Conservation (phyloP, 2,888 invertebrate genomes). For the Hydrotaea diabolus region DNA sequence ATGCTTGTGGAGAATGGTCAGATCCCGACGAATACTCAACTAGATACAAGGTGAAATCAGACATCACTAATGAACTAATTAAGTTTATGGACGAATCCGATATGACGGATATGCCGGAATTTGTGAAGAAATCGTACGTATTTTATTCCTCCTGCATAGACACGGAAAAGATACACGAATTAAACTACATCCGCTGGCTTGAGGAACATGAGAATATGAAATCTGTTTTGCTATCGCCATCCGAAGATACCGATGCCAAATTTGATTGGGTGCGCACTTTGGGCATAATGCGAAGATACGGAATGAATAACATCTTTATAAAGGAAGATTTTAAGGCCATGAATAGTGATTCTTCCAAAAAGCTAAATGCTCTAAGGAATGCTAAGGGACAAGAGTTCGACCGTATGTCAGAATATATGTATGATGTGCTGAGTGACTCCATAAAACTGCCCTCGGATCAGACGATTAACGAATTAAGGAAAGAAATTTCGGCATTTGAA, state of each 20-base stretch:
- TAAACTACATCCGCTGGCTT: no score
- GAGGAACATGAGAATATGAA: no score
- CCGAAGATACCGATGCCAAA: background rate
- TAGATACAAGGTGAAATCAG: no score
- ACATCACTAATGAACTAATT: no score
- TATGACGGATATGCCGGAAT: no score
- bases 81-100: no score
- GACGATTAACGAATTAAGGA: slow-evolving; percentile 54
- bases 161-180: no score
- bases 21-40: no score
- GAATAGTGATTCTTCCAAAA: slow-evolving; percentile 4
- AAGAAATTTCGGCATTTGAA: slow-evolving; percentile 61
- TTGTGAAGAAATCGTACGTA: no score
- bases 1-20: no score
- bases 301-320: slow-evolving; percentile 68
- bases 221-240: no score
- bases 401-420: slow-evolving; percentile 61
- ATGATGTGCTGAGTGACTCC: slow-evolving; percentile 43
- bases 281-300: slow-evolving; percentile 67
- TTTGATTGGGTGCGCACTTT: slow-evolving; percentile 67
- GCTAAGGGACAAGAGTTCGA: slow-evolving; percentile 52
- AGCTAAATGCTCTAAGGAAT: slow-evolving; percentile 58
- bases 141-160: no score
- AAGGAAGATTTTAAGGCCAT: slow-evolving; percentile 56
- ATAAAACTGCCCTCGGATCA: slow-evolving; percentile 57